Evolutionary conservation across 2,797 vertebrate species (phyloP), one percentile per base, ranked within the genome.

Genomic region (Pangasius larnaudii): DNA sequence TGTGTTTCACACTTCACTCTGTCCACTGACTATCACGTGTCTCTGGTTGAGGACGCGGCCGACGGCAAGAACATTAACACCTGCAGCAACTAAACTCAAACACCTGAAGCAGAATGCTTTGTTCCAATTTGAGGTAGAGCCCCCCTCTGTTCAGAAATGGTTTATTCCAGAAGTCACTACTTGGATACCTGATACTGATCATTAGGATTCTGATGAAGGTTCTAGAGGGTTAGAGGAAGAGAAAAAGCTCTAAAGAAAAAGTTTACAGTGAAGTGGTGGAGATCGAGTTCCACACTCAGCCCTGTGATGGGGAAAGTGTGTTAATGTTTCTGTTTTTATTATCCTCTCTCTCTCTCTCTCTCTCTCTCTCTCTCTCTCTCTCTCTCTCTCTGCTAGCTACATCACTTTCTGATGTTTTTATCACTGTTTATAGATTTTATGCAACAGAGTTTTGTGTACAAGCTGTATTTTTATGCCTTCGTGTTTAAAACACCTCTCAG

Each of bases 11-110:
- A 99, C 93, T 96, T 99, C 93, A 99, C 98, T 0, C 96, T 99
- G 71, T 98, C 98, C n/a, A 99, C 98, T 0, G 98, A 99, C 93
- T 98, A 97, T 91, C 98, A 99, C 92, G 90, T 99, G 89, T 95
- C 98, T 0, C 95, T 99, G 86, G 98, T 99, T 92, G 98, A 98
- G 92, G 97, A 99, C 0, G 98, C 98, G 0, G 85, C 95, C 0
- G 97, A 98, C 0, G 98, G 98, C 89, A 99, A 99, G 94, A 99
- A 99, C 95, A 99, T 99, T 95, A 98, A 99, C 92, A 99, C 95
- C 0, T 99, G 98, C 90, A 97, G 97, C 92, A 97, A 96, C 92
- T 98, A 30, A 71, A 4, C 8, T 2, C 42, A 33, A 46, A 84
- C 42, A 51, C 42, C 27, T 30, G 36, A 4, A 65, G 11, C 27